Evolutionary conservation across 1,140 invertebrate genomes (phyloP).

Genomic region (Sinella curviseta): DNA sequence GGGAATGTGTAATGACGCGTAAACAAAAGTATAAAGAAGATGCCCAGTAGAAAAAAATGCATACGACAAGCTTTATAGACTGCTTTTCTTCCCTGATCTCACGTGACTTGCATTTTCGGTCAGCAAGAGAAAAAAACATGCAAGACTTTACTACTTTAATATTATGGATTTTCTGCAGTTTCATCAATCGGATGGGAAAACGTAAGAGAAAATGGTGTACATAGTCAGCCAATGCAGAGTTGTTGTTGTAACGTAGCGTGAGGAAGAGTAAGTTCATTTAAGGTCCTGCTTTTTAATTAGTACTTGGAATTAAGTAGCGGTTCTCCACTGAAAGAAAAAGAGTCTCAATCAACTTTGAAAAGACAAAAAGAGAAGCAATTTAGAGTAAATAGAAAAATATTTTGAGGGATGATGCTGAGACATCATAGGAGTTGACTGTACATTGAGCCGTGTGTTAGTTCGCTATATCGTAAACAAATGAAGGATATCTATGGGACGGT

Average conservation of each 20-base stretch:
- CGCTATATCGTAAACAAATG: too few species aligned
- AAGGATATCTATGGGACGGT: too few species aligned
- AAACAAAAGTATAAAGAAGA: neutral
- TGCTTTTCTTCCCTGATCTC: neutral
- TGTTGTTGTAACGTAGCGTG: neutral
- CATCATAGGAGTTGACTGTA: too few species aligned
- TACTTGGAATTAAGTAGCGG: slow-evolving; percentile 8
- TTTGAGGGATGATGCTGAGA: too few species aligned
- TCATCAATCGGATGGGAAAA: neutral
- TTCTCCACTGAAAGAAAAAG: neutral
- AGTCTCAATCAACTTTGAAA: too few species aligned
- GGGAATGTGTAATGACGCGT: neutral
- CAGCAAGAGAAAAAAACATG: neutral
- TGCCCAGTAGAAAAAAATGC: neutral
- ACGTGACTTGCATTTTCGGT: slow-evolving; percentile 7
- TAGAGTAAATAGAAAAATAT: neutral
- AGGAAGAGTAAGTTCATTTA: neutral
- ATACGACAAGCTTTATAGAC: neutral
- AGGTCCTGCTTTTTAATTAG: slow-evolving; percentile 17
- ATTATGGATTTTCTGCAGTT: neutral
- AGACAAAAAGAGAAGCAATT: neutral
- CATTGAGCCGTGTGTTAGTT: too few species aligned
- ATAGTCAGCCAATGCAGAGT: neutral
- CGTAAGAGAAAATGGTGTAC: neutral
- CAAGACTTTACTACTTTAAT: too few species aligned